phyloP scores from a whole-genome alignment of 1,140 invertebrate genomes.

The Nilaparvata lugens region DNA sequence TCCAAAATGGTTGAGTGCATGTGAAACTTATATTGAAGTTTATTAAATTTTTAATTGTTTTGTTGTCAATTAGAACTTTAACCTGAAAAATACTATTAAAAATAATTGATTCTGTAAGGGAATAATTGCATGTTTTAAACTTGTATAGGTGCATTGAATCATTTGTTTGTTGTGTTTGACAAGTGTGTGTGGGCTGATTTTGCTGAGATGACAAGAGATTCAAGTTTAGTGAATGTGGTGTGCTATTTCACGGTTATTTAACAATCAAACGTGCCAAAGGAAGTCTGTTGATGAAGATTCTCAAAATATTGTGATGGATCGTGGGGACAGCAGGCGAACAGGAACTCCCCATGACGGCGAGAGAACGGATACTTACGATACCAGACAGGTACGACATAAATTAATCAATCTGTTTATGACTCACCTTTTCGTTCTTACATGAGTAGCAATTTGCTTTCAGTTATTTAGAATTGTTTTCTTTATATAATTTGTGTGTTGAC shows the following conservation, averaged over 20 bases:
- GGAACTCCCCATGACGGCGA: neutral
- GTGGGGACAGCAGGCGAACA: neutral
- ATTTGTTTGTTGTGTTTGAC: neutral
- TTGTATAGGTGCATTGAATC: neutral
- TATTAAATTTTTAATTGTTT: neutral
- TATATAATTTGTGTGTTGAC: too few relatives aligned
- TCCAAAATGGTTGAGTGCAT: constrained; percentile 3
- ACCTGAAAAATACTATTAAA: neutral
- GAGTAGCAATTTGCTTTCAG: too few relatives aligned
- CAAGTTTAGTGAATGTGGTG: constrained; percentile 3
- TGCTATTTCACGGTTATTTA: constrained; percentile 2
- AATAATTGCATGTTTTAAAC: neutral
- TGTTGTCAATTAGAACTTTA: neutral
- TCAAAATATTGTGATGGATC: neutral
- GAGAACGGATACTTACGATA: neutral
- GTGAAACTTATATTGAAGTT: neutral
- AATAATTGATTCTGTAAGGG: neutral
- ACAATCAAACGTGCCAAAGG: constrained; percentile 1
- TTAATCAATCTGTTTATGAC: too few relatives aligned
- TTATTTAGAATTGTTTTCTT: too few relatives aligned
- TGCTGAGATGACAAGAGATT: neutral
- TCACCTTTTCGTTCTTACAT: too few relatives aligned
- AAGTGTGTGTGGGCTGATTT: constrained; percentile 2
- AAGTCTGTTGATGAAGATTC: neutral
- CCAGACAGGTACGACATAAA: neutral